Conservation (phyloP, 2,888 invertebrate genomes). For the Megamerina dolium region DNA sequence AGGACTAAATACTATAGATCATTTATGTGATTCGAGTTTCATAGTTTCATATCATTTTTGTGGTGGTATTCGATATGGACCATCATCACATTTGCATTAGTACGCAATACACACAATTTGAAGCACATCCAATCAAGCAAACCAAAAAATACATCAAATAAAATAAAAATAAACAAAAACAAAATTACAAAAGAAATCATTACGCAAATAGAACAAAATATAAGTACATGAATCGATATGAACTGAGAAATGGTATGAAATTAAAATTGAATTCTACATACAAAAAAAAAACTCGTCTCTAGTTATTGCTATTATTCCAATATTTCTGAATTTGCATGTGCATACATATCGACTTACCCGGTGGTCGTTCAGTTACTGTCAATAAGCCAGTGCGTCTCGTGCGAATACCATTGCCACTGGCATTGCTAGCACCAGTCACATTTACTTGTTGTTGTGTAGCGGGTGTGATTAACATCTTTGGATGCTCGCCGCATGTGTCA, state of each 20-base stretch:
- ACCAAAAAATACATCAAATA: constrained; percentile 18
- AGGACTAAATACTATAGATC: constrained; percentile 75
- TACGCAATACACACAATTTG: constrained; percentile 32
- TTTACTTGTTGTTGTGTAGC: constrained; percentile 9
- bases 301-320: not conserved
- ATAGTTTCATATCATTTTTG: too few relatives aligned
- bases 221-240: not conserved
- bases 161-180: constrained; percentile 19
- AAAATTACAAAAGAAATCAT: constrained; percentile 10
- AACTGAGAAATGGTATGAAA: not conserved
- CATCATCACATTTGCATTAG: too few relatives aligned
- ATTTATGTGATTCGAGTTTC: too few relatives aligned
- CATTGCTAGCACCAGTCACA: constrained; percentile 23
- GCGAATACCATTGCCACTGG: constrained; percentile 51
- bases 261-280: not conserved
- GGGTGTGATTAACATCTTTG: constrained; percentile 3
- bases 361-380: constrained; percentile 80
- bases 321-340: constrained; percentile 1
- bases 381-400: constrained; percentile 75
- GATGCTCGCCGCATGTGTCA: constrained; percentile 20
- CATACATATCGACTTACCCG: constrained; percentile 58
- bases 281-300: not conserved
- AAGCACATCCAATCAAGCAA: constrained; percentile 30
- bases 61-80: too few relatives aligned
- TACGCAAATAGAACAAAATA: not conserved